Conservation (phyloP, 2,888 invertebrate genomes). For the Nomada flava region DNA sequence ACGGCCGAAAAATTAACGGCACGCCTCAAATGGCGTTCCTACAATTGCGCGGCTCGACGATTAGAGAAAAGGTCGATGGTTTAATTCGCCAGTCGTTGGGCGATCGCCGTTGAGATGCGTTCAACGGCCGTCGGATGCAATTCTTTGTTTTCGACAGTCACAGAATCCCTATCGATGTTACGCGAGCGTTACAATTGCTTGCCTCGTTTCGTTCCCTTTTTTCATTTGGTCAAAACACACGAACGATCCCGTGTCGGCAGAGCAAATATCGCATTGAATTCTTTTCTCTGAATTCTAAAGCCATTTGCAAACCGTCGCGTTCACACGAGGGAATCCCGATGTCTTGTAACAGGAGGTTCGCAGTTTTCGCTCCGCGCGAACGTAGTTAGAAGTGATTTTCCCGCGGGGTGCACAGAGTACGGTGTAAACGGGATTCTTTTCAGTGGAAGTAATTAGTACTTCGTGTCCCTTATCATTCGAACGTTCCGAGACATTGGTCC, state of each 20-base stretch:
- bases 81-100: conserved; percentile 43
- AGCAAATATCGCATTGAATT: conserved; percentile 3
- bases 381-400: conserved; percentile 33
- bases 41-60: conserved; percentile 46
- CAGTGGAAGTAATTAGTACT: conserved; percentile 49
- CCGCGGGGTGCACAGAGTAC: conserved; percentile 10
- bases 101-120: conserved; percentile 18
- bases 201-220: neutral
- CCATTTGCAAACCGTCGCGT: neutral
- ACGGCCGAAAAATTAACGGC: conserved; percentile 61
- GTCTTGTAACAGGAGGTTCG: neutral
- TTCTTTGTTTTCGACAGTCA: conserved; percentile 36
- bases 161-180: conserved; percentile 16
- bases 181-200: conserved; percentile 25
- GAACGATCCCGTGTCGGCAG: neutral
- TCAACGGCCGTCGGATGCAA: conserved; percentile 34
- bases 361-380: neutral
- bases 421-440: conserved; percentile 34
- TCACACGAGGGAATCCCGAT: neutral
- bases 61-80: conserved; percentile 46
- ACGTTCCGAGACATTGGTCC: conserved; percentile 19
- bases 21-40: conserved; percentile 45
- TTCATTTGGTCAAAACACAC: conserved; percentile 8
- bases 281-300: conserved; percentile 12
- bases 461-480: conserved; percentile 39